Percentiles rank a stretch among this genome's conserved stretches.
Conservation (phyloP, 2,797 vertebrate species). For the Arctocebus calabarensis region DNA sequence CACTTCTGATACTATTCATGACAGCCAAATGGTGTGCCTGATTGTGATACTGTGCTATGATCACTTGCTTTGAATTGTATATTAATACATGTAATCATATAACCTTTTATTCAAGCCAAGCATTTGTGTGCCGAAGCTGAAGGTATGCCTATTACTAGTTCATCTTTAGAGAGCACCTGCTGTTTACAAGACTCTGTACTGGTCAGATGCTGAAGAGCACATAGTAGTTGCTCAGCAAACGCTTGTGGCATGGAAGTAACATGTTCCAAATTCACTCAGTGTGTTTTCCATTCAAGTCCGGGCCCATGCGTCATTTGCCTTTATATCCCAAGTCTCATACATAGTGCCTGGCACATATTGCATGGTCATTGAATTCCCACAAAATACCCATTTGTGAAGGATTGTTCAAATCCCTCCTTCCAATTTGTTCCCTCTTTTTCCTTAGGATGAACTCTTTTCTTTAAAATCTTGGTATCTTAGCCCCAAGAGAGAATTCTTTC, state of each 20-base stretch:
- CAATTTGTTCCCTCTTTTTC: background rate
- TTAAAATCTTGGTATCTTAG: background rate
- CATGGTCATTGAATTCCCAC: background rate
- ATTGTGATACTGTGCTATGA: background rate
- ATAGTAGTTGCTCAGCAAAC: background rate
- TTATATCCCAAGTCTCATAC: background rate
- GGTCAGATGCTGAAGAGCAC: background rate
- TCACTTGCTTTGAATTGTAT: background rate
- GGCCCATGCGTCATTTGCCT: background rate
- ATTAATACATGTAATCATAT: background rate
- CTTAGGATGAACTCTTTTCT: background rate
- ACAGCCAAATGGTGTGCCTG: background rate
- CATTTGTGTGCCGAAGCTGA: background rate
- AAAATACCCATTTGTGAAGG: background rate
- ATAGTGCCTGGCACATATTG: background rate
- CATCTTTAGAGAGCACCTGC: background rate
- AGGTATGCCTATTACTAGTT: background rate
- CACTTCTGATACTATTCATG: conserved; percentile 45
- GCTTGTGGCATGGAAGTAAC: background rate
- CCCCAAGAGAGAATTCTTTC: conserved; percentile 35
- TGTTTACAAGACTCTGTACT: background rate
- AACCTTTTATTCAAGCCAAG: background rate
- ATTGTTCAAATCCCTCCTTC: conserved; percentile 19
- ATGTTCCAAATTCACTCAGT: background rate
- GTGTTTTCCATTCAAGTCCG: conserved; percentile 26